These are phyloP conservation scores for Auanema freiburgensis DNA, from an alignment of 2,888 invertebrate species.

Conservation along the genomic window DNA sequence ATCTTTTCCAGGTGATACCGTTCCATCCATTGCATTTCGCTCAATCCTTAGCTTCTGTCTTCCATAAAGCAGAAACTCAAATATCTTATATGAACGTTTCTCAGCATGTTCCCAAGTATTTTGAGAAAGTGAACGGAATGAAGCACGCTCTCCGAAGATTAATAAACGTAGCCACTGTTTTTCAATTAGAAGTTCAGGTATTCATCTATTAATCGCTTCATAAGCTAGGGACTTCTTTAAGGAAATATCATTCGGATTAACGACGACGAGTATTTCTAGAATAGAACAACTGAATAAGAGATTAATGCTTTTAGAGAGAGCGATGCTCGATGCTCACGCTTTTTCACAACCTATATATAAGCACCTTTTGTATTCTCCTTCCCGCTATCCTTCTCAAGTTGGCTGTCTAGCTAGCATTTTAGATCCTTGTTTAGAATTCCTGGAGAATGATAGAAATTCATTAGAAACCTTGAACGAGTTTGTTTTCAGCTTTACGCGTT, in stretches of 20 bases:
- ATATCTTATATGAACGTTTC: conserved; percentile 21
- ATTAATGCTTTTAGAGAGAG: conserved; percentile 20
- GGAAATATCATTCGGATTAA: conserved; percentile 17
- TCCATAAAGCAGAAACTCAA: conserved; percentile 23
- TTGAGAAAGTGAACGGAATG: conserved; percentile 24
- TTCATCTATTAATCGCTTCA: neutral
- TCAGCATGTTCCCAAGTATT: conserved; percentile 8
- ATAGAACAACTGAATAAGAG: conserved; percentile 21
- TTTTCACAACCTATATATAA: conserved; percentile 23
- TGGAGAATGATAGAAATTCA: neutral
- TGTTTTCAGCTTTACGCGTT: conserved; percentile 29
- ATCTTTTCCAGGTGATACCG: conserved; percentile 27
- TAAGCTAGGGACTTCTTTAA: conserved; percentile 7
- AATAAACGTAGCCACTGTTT: conserved; percentile 7
- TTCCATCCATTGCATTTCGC: conserved; percentile 36
- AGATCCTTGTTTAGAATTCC: conserved; percentile 40
- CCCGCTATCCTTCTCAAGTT: conserved; percentile 20
- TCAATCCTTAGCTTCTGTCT: conserved; percentile 17
- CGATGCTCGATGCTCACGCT: conserved; percentile 21
- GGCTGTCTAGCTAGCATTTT: conserved; percentile 30
- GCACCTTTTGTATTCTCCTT: conserved; percentile 30
- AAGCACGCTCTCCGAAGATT: conserved; percentile 27
- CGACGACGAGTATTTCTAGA: conserved; percentile 6
- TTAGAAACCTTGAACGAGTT: conserved; percentile 11
- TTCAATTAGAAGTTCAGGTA: conserved; percentile 22